Conservation (phyloP, 2,113 vertebrate genomes). For the Neodon shergylaensis region DNA sequence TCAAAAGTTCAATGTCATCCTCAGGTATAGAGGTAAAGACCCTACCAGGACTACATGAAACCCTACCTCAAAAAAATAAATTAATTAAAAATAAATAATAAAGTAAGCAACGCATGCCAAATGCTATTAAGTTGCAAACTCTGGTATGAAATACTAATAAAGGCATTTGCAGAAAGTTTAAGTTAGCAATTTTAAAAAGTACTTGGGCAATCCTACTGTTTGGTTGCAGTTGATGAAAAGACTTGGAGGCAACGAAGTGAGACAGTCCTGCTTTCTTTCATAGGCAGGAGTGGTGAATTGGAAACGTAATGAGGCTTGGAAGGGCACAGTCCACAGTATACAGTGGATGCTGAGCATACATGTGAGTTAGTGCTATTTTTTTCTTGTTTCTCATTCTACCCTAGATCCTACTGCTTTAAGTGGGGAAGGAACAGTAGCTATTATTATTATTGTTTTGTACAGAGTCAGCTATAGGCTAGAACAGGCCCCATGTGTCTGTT, state of each 20-base stretch:
- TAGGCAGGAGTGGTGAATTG: background rate
- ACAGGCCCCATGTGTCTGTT: background rate
- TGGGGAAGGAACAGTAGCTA: background rate
- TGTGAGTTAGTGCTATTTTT: background rate
- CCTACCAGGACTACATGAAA: background rate
- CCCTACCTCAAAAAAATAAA: background rate
- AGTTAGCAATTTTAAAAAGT: background rate
- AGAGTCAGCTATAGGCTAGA: background rate
- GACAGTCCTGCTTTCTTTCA: background rate
- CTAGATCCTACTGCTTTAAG: background rate
- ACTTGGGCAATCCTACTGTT: background rate
- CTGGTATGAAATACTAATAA: background rate
- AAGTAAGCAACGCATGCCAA: background rate
- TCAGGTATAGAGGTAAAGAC: too few species aligned
- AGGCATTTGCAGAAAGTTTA: background rate
- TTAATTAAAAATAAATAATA: background rate
- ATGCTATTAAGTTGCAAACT: background rate
- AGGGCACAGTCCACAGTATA: background rate
- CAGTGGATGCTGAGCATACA: background rate
- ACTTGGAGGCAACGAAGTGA: background rate
- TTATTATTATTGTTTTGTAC: background rate
- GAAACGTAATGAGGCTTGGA: background rate
- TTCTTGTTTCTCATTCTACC: background rate
- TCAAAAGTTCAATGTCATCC: background rate
- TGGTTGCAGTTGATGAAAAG: background rate